These are phyloP conservation scores for Bellardia bayeri DNA, from an alignment of 2,888 invertebrate species.

Conservation along the genomic window DNA sequence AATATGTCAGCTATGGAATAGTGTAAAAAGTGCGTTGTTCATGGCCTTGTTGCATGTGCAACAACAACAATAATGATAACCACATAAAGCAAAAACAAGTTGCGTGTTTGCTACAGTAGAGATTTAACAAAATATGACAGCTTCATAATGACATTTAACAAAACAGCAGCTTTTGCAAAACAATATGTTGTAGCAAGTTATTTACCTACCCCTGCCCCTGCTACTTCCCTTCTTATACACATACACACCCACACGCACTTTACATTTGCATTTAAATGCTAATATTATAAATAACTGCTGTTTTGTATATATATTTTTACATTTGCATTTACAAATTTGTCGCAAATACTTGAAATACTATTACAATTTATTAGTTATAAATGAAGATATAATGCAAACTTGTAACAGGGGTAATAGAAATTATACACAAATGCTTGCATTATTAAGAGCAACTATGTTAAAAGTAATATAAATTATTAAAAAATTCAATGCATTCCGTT, in stretches of 20 bases:
- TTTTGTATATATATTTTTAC: background rate
- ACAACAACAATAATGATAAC: background rate
- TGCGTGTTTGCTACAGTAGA: constrained; percentile 23
- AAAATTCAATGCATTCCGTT: background rate
- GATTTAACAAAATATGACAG: constrained; percentile 65
- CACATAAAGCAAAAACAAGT: background rate
- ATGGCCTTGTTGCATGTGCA: constrained; percentile 33
- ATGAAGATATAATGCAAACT: constrained; percentile 6
- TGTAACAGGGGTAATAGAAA: background rate
- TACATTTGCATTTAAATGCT: constrained; percentile 62
- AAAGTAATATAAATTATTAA: background rate
- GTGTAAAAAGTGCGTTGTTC: constrained; percentile 6
- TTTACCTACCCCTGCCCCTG: background rate
- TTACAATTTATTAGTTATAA: constrained; percentile 32
- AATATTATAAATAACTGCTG: constrained; percentile 45
- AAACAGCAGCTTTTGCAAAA: constrained; percentile 18
- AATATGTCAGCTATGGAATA: background rate
- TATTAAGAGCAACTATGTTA: background rate
- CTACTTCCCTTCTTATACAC: too few relatives aligned
- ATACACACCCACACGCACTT: background rate
- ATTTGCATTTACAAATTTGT: constrained; percentile 45
- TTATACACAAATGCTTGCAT: too few relatives aligned
- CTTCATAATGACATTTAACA: constrained; percentile 45
- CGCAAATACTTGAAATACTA: background rate
- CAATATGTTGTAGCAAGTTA: constrained; percentile 2